Evolutionary conservation across 2,113 vertebrate genomes (phyloP).

Genomic region (Hemicordylus capensis): DNA sequence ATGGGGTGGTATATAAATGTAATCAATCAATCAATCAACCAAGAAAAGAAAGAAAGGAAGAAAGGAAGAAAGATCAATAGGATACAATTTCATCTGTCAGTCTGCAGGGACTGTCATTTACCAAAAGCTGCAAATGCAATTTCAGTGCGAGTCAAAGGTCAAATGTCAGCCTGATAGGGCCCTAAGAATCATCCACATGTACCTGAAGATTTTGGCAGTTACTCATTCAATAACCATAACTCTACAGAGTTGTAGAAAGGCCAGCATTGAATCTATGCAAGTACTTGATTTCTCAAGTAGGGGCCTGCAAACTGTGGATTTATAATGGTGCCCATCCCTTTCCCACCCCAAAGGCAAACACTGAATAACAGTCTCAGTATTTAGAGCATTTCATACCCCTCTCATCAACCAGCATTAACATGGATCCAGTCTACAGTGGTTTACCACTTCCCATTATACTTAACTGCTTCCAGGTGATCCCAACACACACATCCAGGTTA

Average conservation of each 20-base stretch:
- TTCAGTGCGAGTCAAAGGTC: too few relatives aligned
- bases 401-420: not conserved
- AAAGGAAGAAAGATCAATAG: not conserved
- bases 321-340: not conserved
- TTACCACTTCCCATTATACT: too few relatives aligned
- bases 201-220: not conserved
- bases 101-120: too few relatives aligned
- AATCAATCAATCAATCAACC: too few relatives aligned
- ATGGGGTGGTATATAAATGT: too few relatives aligned
- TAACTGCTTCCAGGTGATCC: not conserved
- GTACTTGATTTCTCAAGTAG: not conserved
- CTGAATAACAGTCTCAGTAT: not conserved
- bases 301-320: not conserved
- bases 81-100: too few relatives aligned
- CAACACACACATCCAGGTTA: too few relatives aligned
- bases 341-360: not conserved
- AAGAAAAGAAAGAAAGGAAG: too few relatives aligned
- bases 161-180: not conserved
- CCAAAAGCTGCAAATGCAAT: too few relatives aligned
- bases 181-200: not conserved
- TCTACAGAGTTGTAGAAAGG: not conserved
- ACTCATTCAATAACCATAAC: not conserved
- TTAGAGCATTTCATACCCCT: not conserved
- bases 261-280: not conserved
- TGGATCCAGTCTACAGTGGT: too few relatives aligned